Conservation (phyloP, 2,888 invertebrate species). For the Tinea pellionella region DNA sequence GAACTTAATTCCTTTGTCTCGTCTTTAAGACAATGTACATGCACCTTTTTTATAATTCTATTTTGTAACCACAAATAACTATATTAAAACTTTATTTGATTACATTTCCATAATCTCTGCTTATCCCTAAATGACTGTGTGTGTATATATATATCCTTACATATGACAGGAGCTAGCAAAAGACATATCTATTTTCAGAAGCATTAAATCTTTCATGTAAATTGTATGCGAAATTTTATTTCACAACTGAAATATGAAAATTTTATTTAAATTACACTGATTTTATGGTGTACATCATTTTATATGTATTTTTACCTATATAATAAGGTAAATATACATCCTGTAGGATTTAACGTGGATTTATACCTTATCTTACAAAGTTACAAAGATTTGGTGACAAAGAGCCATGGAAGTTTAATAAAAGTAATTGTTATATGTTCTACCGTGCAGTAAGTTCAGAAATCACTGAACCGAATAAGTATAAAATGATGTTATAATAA, state of each 20-base stretch:
- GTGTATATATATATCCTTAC: too few species aligned
- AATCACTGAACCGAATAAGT: neutral
- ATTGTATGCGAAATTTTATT: neutral
- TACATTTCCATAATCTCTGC: too few species aligned
- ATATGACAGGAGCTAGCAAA: neutral
- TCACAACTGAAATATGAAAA: neutral
- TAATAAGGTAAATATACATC: too few species aligned
- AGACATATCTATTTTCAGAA: neutral
- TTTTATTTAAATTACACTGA: neutral
- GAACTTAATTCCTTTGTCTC: neutral
- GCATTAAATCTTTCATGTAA: neutral
- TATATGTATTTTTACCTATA: too few species aligned
- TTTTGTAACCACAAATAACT: neutral
- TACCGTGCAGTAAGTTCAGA: too few species aligned
- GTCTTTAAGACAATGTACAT: neutral
- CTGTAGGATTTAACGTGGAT: too few species aligned
- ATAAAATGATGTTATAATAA: neutral
- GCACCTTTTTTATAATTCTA: neutral
- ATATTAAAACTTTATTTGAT: neutral
- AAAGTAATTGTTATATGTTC: too few species aligned
- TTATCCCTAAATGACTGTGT: too few species aligned
- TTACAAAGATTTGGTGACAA: too few species aligned
- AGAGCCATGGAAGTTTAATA: too few species aligned
- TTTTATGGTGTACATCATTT: too few species aligned
- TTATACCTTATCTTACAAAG: too few species aligned